These are phyloP conservation scores for Tuberolachnus salignus DNA, from an alignment of 2,888 invertebrate species.

Conservation along the genomic window DNA sequence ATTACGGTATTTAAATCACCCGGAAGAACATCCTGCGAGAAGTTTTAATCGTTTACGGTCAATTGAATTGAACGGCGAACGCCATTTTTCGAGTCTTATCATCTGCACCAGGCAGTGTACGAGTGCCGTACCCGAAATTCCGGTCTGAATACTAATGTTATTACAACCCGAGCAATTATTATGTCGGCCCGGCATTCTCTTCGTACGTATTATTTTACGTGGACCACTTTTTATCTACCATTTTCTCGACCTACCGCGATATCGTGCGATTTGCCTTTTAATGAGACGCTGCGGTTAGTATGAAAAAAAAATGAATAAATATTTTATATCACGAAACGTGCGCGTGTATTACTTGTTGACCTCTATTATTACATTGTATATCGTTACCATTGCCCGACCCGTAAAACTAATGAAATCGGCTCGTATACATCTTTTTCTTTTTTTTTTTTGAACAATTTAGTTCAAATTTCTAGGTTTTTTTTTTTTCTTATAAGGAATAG, in stretches of 20 bases:
- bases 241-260: not conserved
- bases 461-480: too few relatives aligned
- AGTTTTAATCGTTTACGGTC: constrained; percentile 16
- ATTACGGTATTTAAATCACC: not conserved
- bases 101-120: constrained; percentile 7
- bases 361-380: not conserved
- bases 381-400: not conserved
- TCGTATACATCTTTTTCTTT: too few relatives aligned
- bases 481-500: too few relatives aligned
- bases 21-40: not conserved
- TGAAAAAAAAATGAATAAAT: not conserved
- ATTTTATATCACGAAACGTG: not conserved
- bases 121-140: constrained; percentile 23
- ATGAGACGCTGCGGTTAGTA: not conserved
- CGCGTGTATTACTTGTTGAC: not conserved
- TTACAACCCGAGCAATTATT: constrained; percentile 41
- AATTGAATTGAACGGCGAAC: constrained; percentile 34
- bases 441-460: too few relatives aligned
- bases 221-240: constrained; percentile 32
- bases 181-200: constrained; percentile 9
- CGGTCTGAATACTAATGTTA: constrained; percentile 49
- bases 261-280: constrained; percentile 30
- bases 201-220: constrained; percentile 18
- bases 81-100: constrained; percentile 36
- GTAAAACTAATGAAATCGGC: too few relatives aligned